Conservation (phyloP, 2,888 invertebrate species). For the Dermolepida albohirtum region DNA sequence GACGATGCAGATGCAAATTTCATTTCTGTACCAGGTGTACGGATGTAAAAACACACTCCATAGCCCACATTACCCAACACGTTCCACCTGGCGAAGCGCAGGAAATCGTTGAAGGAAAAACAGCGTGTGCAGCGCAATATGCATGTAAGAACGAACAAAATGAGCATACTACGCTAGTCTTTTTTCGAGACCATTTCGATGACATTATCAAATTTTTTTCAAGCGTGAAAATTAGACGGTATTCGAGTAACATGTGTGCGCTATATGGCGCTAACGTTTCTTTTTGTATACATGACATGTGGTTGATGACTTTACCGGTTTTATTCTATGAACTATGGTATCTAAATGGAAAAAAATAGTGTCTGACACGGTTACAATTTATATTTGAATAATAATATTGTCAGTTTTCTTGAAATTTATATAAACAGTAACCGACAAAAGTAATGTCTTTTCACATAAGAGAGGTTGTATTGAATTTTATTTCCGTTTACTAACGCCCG, state of each 20-base stretch:
- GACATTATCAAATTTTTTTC: constrained; percentile 1
- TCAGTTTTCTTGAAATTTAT: too few relatives aligned
- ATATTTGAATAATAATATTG: too few relatives aligned
- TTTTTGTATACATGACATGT: constrained; percentile 1
- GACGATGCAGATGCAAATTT: constrained; percentile 27
- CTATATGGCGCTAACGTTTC: constrained; percentile 24
- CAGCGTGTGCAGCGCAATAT: not conserved
- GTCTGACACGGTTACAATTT: too few relatives aligned
- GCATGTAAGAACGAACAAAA: not conserved
- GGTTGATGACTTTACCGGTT: constrained; percentile 2
- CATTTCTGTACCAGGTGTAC: constrained; percentile 20
- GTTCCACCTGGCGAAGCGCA: constrained; percentile 28
- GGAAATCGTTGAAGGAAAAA: constrained; percentile 6
- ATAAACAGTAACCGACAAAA: too few relatives aligned
- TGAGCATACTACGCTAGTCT: not conserved
- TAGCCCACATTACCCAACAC: constrained; percentile 30
- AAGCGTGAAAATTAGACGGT: constrained; percentile 20
- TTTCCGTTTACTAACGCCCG: too few relatives aligned
- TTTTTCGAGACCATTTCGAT: constrained; percentile 9
- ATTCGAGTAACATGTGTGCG: constrained; percentile 10
- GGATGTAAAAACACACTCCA: constrained; percentile 5
- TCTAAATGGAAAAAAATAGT: too few relatives aligned
- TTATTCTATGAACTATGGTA: too few relatives aligned
- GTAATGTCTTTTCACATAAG: too few relatives aligned
- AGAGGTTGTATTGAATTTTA: too few relatives aligned